Percentiles rank a stretch among this genome's conserved stretches.
These are phyloP conservation scores for Trachymyrmex septentrionalis DNA, from an alignment of 1,140 invertebrate genomes.

Conservation along the genomic window DNA sequence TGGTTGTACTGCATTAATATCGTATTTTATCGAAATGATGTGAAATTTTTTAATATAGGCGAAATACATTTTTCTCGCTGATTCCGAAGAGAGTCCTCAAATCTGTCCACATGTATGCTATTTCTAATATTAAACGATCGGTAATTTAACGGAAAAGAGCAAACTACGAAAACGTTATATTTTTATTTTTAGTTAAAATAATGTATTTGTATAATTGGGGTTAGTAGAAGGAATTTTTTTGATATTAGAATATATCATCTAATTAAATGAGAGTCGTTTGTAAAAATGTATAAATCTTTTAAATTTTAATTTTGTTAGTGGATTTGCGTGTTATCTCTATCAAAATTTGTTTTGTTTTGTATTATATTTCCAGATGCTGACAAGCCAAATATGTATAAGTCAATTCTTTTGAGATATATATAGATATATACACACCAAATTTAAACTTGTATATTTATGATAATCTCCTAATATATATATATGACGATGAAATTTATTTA, in stretches of 20 bases:
- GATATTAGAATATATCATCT: conserved; percentile 30
- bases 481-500: conserved; percentile 49
- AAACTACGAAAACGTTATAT: conserved; percentile 7
- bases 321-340: conserved; percentile 37
- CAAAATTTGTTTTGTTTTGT: conserved; percentile 55
- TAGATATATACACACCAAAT: background rate
- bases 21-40: conserved; percentile 55
- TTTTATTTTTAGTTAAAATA: conserved; percentile 37
- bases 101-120: conserved; percentile 23
- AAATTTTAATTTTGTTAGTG: conserved; percentile 53
- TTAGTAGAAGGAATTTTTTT: conserved; percentile 19
- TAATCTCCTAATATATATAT: conserved; percentile 24
- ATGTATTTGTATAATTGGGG: conserved; percentile 11
- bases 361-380: conserved; percentile 57
- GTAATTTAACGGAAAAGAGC: conserved; percentile 3
- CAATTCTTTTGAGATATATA: conserved; percentile 40
- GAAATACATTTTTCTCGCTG: conserved; percentile 35
- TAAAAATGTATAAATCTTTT: conserved; percentile 57
- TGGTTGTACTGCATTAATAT: conserved; percentile 61
- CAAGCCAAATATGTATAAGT: conserved; percentile 48
- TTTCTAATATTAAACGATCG: conserved; percentile 19
- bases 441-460: conserved; percentile 55
- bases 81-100: conserved; percentile 22
- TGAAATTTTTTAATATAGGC: conserved; percentile 30
- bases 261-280: conserved; percentile 31